Conservation (phyloP, 2,797 vertebrate genomes). For the Sphenodon punctatus region DNA sequence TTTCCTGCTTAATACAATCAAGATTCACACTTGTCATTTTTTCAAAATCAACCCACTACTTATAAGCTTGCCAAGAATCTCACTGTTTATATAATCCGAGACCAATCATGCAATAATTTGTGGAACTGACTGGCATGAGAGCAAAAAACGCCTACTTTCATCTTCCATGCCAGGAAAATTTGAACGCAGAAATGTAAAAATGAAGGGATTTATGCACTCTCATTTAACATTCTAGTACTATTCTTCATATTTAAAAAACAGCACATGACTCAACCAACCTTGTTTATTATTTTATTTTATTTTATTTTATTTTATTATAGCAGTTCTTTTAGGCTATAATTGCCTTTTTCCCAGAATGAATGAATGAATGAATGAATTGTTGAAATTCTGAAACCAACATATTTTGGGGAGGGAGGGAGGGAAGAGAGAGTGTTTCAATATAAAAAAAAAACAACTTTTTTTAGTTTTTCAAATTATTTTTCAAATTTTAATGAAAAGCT, state of each 20-base stretch:
- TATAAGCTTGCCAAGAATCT: not conserved
- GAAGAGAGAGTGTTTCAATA: too few species aligned
- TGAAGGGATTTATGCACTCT: constrained; percentile 12
- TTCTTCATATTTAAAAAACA: not conserved
- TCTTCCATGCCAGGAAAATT: not conserved
- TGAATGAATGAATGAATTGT: too few species aligned
- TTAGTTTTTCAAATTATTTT: too few species aligned
- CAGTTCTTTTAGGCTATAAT: too few species aligned
- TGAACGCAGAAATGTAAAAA: not conserved
- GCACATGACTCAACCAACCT: not conserved
- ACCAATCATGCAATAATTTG: not conserved
- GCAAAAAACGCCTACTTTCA: not conserved
- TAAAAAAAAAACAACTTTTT: too few species aligned
- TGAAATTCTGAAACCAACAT: too few species aligned
- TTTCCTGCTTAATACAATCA: not conserved
- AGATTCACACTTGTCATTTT: not conserved
- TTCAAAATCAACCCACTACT: not conserved
- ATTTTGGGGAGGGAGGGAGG: too few species aligned
- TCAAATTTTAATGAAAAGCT: too few species aligned
- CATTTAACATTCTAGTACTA: not conserved
- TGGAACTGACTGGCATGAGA: not conserved
- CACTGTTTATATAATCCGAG: not conserved
- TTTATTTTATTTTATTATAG: too few species aligned
- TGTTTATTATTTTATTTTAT: too few species aligned
- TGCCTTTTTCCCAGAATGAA: too few species aligned